These are phyloP conservation scores for Platycercus adscitus DNA, from an alignment of 2,113 vertebrate genomes.

Conservation along the genomic window DNA sequence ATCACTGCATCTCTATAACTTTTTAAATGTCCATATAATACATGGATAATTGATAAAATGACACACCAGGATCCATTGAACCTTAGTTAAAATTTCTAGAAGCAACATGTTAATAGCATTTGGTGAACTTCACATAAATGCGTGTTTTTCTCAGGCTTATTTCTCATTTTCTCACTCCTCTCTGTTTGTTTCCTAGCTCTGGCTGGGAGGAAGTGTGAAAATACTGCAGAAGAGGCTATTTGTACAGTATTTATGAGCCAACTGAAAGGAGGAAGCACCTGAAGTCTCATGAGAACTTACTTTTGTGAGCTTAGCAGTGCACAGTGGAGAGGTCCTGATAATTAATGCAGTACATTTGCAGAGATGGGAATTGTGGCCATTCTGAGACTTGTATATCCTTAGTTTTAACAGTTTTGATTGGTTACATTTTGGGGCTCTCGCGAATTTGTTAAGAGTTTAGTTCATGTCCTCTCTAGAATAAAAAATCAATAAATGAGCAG, in stretches of 20 bases:
- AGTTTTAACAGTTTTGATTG: background rate
- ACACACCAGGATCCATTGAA: background rate
- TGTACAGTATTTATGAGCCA: background rate
- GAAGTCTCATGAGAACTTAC: background rate
- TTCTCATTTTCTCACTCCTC: background rate
- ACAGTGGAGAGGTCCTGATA: background rate
- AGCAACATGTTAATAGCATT: background rate
- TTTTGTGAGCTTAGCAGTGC: background rate
- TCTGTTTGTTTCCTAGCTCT: conserved; percentile 12
- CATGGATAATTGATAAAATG: background rate
- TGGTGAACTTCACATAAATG: background rate
- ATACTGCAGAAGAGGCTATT: background rate
- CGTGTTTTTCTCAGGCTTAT: background rate
- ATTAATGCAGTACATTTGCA: background rate
- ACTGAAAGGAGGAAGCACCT: conserved; percentile 14
- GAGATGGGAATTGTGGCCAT: background rate
- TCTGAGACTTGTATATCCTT: background rate
- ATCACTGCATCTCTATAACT: background rate
- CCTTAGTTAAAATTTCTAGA: background rate
- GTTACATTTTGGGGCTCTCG: background rate
- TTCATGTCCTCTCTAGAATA: background rate
- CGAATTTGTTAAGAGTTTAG: background rate
- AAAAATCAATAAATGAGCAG: background rate
- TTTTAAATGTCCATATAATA: background rate
- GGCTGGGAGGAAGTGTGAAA: background rate